A percentile compares a stretch with the other conserved stretches of the same genome.
Conservation (phyloP, 2,888 invertebrate genomes). For the Entomobrya multifasciata region DNA sequence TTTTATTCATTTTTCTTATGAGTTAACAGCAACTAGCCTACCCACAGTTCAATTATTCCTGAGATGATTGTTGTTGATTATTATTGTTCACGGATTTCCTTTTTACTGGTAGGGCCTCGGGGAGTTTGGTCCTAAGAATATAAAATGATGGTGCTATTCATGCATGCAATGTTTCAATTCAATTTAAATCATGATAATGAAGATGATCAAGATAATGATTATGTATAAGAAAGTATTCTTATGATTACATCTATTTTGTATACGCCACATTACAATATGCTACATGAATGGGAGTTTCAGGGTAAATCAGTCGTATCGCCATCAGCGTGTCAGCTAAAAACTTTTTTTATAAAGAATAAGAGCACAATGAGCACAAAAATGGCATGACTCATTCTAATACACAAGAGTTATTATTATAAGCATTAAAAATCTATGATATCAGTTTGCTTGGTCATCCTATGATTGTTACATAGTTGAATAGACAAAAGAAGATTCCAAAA, state of each 20-base stretch:
- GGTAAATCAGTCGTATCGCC: constrained; percentile 41
- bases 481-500: constrained; percentile 36
- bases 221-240: no score
- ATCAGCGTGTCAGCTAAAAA: constrained; percentile 51
- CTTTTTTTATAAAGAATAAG: neutral
- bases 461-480: neutral
- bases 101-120: neutral
- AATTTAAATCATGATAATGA: constrained; percentile 55
- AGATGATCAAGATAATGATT: constrained; percentile 9
- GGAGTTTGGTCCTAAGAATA: constrained; percentile 1
- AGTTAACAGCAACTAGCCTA: constrained; percentile 25
- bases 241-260: no score
- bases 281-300: no score
- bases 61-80: constrained; percentile 52
- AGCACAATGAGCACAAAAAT: constrained; percentile 38
- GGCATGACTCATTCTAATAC: constrained; percentile 45
- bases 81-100: constrained; percentile 8
- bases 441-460: constrained; percentile 45
- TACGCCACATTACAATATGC: no score
- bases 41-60: constrained; percentile 54
- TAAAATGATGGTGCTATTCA: constrained; percentile 23
- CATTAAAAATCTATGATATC: neutral
- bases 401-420: constrained; percentile 17
- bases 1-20: neutral
- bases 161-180: constrained; percentile 27